Evolutionary conservation across 2,113 vertebrate genomes (phyloP).

Genomic region (Hippocampus mohnikei): DNA sequence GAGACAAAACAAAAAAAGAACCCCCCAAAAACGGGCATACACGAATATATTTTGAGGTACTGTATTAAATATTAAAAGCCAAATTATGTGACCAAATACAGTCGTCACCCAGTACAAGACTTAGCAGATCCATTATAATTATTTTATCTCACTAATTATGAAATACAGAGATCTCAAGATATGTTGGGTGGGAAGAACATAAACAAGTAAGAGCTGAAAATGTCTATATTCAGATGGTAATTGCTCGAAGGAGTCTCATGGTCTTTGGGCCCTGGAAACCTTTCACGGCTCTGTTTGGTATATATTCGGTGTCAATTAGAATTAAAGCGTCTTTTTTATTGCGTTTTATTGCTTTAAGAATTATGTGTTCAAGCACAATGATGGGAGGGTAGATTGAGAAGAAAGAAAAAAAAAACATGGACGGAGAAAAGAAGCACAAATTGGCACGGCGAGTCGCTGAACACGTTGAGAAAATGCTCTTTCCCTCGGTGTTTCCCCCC

Average conservation of each 20-base stretch:
- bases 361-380: background rate
- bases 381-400: constrained; percentile 1
- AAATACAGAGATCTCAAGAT: background rate
- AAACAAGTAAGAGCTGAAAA: background rate
- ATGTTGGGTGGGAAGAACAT: constrained; percentile 12
- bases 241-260: constrained; percentile 45
- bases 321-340: constrained; percentile 20
- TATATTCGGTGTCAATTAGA: constrained; percentile 37
- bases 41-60: constrained; percentile 24
- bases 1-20: constrained; percentile 14
- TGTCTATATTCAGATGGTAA: constrained; percentile 10
- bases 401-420: background rate
- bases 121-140: background rate
- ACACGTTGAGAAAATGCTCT: constrained; percentile 18
- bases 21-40: constrained; percentile 4
- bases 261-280: constrained; percentile 38
- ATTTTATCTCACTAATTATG: background rate
- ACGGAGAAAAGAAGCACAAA: constrained; percentile 18
- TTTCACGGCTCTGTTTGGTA: constrained; percentile 24
- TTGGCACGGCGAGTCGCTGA: constrained; percentile 1
- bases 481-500: constrained; percentile 26
- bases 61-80: background rate
- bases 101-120: background rate
- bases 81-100: background rate
- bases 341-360: background rate